These are phyloP conservation scores for Vicugna pacos DNA, from an alignment of 2,113 vertebrate species.

Conservation along the genomic window DNA sequence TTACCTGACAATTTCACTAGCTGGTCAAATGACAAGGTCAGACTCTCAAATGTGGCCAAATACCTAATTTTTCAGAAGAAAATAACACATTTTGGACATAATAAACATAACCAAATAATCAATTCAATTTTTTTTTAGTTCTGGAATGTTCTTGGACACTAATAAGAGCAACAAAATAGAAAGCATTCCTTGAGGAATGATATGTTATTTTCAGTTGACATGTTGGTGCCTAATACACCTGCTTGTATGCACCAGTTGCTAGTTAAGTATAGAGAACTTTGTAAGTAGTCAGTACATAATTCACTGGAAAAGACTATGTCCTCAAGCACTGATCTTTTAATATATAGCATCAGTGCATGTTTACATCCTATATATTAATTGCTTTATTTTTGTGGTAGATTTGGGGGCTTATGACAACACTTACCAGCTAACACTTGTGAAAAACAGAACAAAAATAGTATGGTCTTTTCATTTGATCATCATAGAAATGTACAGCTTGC, in stretches of 20 bases:
- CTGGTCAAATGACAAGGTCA: background rate
- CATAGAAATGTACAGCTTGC: background rate
- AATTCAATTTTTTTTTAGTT: background rate
- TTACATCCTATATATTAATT: background rate
- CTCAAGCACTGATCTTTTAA: background rate
- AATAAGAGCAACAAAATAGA: background rate
- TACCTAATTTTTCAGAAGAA: conserved; percentile 5
- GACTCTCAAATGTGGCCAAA: background rate
- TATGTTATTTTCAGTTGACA: background rate
- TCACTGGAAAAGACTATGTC: background rate
- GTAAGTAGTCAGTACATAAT: background rate
- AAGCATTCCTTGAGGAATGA: background rate
- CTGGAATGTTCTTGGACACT: background rate
- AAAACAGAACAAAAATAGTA: background rate
- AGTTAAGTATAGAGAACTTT: background rate
- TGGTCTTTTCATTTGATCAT: background rate
- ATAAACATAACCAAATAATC: background rate
- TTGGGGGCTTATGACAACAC: background rate
- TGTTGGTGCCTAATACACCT: background rate
- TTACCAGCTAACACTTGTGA: background rate
- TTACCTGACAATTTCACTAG: background rate
- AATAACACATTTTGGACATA: background rate
- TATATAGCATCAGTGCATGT: background rate
- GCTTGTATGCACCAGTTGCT: background rate
- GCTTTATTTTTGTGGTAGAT: background rate